Evolutionary conservation across 1,140 invertebrate species (phyloP), one percentile per base, ranked within the genome.

Genomic region (Diabrotica virgifera): DNA sequence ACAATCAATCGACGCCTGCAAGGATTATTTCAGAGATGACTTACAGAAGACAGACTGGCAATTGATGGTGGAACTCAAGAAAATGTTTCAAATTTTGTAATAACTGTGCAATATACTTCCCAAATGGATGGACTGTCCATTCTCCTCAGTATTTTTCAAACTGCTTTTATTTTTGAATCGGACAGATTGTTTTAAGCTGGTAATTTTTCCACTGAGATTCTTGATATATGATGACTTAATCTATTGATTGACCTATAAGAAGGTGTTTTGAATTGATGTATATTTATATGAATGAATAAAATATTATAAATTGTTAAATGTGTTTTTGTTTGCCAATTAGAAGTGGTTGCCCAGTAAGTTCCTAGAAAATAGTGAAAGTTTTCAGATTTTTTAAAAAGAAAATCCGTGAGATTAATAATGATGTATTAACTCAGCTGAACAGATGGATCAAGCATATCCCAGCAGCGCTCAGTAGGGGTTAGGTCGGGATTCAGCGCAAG

Each of bases 1-100:
- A 59, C 92, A 97, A 73, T 98, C 96, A 52, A 99, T 99, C 74
- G 97, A 99, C 81, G 96, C 95, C 5, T 98, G 97, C 81, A 99
- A 99, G 81, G 92, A 98, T 68, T 97, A 99, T 82, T 99, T 99
- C 87, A 87, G 98, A 62, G 95, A 98, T 70, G 98, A 99, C 80
- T 85, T 99, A 59, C 80, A 90, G 69, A 99, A 99, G 81, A 87
- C 89, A 58, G 98, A 99, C 77, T 99, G 98, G 98, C 90, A 95
- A 77, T 81, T 99, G 52, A 97, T 99, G 89, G 90, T 99, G 52
- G 96, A 99, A 82, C 82, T 99, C 74, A 99, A 99, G 84, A 99
- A 98, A 81, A 81, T 93, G 66, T 98, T 99, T 84, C 88, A 97
- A 80, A 99, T 99, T 81, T 86, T 98, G 74, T 98, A 92, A 46